phyloP scores from a whole-genome alignment of 2,113 vertebrate species.

The Otocyon megalotis region DNA sequence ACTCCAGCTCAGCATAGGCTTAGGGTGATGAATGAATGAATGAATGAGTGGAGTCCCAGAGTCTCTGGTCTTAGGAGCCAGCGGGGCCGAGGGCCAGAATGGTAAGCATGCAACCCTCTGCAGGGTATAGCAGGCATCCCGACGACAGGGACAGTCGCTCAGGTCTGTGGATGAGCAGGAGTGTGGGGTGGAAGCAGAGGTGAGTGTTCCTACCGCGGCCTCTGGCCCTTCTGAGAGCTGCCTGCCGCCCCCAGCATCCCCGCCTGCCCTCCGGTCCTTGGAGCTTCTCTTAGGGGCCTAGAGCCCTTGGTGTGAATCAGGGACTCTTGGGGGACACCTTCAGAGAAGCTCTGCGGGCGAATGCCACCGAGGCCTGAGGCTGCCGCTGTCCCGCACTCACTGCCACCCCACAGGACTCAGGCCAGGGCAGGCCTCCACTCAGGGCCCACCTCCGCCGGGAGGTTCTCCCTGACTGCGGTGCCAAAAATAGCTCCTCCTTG shows the following conservation, averaged over 20 bases:
- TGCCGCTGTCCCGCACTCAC: background rate
- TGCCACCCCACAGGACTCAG: background rate
- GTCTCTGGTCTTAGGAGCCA: background rate
- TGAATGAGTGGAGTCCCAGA: background rate
- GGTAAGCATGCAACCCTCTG: fast-evolving
- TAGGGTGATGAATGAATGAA: background rate
- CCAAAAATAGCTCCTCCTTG: slow-evolving; percentile 69
- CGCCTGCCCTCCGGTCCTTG: background rate
- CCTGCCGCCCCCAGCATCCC: background rate
- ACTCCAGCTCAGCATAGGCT: background rate
- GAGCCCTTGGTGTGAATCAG: background rate
- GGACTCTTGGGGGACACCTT: background rate
- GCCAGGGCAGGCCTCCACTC: background rate
- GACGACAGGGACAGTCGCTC: background rate
- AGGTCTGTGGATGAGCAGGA: fast-evolving
- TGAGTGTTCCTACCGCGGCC: background rate
- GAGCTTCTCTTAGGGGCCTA: background rate
- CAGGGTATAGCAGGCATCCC: background rate
- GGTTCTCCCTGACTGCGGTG: slow-evolving; percentile 60
- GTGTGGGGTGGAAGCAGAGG: background rate
- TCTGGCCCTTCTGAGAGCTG: background rate
- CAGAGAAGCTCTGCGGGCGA: background rate
- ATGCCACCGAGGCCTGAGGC: background rate
- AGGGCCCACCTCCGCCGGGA: slow-evolving; percentile 51
- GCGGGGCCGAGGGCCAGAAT: background rate